Base-by-base conservation (phyloP, 2,797 vertebrate genomes). In the Thalassophryne amazonica region DNA sequence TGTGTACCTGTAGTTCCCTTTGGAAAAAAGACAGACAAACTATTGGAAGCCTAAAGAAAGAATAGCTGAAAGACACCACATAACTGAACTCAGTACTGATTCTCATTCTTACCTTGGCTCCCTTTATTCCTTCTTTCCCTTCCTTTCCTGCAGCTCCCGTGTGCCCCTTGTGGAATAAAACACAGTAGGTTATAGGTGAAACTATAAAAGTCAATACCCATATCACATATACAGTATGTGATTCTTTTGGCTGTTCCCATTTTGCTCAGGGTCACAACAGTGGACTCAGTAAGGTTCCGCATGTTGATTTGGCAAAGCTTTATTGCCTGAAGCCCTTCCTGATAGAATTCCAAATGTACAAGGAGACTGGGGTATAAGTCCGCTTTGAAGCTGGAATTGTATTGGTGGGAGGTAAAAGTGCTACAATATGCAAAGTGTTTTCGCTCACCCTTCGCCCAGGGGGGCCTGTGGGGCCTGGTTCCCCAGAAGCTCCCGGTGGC, bases 391-490 rank as follows among this genome's bases (percentile, higher is more conserved):
- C n/a, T n/a, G n/a, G n/a, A n/a, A n/a, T n/a, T n/a, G n/a, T n/a
- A n/a, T n/a, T n/a, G n/a, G n/a, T n/a, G n/a, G n/a, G n/a, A n/a
- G n/a, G n/a, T n/a, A n/a, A n/a, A n/a, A n/a, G n/a, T n/a, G n/a
- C n/a, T n/a, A 18, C 0, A 23, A 16, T 15, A n/a, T n/a, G n/a
- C n/a, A n/a, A n/a, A n/a, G n/a, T n/a, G n/a, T n/a, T n/a, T n/a
- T n/a, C n/a, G n/a, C 92, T 78, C 40, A 96, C 95, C 86, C 94
- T 92, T 35, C 94, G 86, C 14, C 95, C 95, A 3, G 95, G 94
- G 38, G 93, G 76, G n/a, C 95, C 95, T 0, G 87, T 36, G 14
- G 94, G 85, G 1, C 95, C 95, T 0, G 92, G 91, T 36, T 97
- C 95, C 59, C 95, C 95, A 3, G 94, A 94, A 20, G 94, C 92